Evolutionary conservation across 2,888 invertebrate species (phyloP).

Genomic region (Tetragonisca angustula): DNA sequence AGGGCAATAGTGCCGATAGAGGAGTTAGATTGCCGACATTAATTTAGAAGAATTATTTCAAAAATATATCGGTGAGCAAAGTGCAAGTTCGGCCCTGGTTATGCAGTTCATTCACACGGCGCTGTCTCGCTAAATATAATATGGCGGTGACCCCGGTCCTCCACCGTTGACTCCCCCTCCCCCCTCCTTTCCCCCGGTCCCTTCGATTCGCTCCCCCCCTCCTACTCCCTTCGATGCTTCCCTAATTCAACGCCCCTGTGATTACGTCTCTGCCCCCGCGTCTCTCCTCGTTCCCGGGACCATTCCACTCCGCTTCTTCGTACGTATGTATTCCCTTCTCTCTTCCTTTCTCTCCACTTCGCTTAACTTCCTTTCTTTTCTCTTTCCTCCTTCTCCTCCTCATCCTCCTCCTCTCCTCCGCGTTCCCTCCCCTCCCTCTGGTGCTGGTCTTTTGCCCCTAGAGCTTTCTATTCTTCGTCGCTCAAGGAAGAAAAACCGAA

Average conservation of each 20-base stretch:
- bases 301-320: conserved; percentile 44
- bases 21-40: no score
- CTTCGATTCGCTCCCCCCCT: conserved; percentile 40
- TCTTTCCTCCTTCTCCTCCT: not conserved
- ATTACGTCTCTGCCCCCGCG: conserved; percentile 73
- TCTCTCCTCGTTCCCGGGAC: conserved; percentile 45
- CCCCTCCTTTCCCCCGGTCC: conserved; percentile 49
- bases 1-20: no score
- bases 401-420: not conserved
- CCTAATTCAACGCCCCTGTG: conserved; percentile 80
- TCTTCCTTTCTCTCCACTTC: conserved; percentile 30
- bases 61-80: conserved; percentile 43
- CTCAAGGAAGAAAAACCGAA: conserved; percentile 41
- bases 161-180: conserved; percentile 61
- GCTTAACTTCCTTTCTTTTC: conserved; percentile 30
- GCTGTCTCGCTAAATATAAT: conserved; percentile 81
- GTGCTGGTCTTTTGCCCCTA: not conserved
- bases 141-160: conserved; percentile 78
- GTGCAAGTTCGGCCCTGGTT: conserved; percentile 74
- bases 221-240: conserved; percentile 66
- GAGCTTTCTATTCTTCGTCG: conserved; percentile 41
- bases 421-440: no score
- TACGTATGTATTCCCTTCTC: conserved; percentile 11
- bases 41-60: conserved; percentile 1
- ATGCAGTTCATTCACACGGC: conserved; percentile 82